phyloP scores from a whole-genome alignment of 1,140 invertebrate species.

The Megathymus violae region DNA sequence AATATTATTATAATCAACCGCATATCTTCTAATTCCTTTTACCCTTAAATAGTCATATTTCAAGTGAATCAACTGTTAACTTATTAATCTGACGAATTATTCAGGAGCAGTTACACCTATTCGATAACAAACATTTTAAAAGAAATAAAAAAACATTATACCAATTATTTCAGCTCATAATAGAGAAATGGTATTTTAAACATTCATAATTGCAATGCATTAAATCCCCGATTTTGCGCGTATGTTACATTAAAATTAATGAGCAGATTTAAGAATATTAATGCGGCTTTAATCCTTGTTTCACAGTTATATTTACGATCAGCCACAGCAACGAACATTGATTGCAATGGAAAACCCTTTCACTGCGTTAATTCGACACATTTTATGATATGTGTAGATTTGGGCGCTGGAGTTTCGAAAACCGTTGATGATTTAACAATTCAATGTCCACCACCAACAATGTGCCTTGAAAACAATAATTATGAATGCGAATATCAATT shows the following conservation, averaged over 20 bases:
- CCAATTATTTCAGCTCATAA: no score
- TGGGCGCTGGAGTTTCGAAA: slow-evolving; percentile 65
- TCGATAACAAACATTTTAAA: no score
- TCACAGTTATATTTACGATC: slow-evolving; percentile 54
- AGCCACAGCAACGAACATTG: slow-evolving; percentile 48
- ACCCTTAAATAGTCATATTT: no score
- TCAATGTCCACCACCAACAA: slow-evolving; percentile 62
- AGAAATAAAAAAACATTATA: no score
- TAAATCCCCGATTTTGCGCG: no score
- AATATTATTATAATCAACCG: no score
- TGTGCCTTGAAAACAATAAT: slow-evolving; percentile 57
- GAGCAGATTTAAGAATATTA: slow-evolving; percentile 12
- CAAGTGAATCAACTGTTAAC: no score
- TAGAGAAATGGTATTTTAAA: no score
- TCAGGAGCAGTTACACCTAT: no score
- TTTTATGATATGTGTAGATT: slow-evolving; percentile 80
- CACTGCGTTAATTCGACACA: slow-evolving; percentile 75
- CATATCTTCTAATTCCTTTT: no score
- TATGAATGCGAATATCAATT: slow-evolving; percentile 72
- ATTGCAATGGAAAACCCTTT: slow-evolving; percentile 77
- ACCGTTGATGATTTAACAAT: slow-evolving; percentile 69
- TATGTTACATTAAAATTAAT: slow-evolving; percentile 5
- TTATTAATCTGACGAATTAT: no score
- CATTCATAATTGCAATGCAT: no score
- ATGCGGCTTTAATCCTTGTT: slow-evolving; percentile 12